Evolutionary conservation across 2,888 invertebrate species (phyloP).

Genomic region (Pandemis cinnamomeana): DNA sequence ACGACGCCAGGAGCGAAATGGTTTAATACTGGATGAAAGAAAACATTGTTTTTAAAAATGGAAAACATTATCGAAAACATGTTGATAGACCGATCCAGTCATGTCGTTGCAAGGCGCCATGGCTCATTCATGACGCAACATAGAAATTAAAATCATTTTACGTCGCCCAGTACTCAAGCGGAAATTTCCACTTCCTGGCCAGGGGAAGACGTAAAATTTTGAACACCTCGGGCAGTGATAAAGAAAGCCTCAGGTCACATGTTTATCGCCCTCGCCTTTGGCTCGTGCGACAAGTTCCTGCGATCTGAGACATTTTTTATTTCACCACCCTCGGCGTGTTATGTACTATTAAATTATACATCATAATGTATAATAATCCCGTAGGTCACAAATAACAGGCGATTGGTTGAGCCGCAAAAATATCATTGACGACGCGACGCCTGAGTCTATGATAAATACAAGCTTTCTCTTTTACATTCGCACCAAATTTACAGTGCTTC

Average conservation of each 20-base stretch:
- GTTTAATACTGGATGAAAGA: background rate
- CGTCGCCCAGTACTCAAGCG: too few relatives aligned
- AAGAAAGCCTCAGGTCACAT: too few relatives aligned
- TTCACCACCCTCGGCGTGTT: too few relatives aligned
- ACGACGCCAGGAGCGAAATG: constrained; percentile 1
- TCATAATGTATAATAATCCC: background rate
- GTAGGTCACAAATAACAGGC: too few relatives aligned
- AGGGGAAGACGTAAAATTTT: too few relatives aligned
- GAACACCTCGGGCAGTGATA: too few relatives aligned
- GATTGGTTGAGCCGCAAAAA: too few relatives aligned
- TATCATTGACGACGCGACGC: background rate
- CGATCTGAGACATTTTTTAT: too few relatives aligned
- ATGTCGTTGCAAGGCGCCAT: background rate
- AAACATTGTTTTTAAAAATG: constrained; percentile 12
- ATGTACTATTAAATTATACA: background rate
- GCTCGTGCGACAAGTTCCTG: too few relatives aligned
- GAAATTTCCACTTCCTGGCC: too few relatives aligned
- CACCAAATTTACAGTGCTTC: background rate
- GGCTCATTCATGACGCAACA: background rate
- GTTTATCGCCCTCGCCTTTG: too few relatives aligned
- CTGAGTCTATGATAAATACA: background rate
- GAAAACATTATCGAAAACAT: constrained; percentile 1
- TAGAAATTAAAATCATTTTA: background rate
- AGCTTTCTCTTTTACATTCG: background rate
- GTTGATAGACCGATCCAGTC: background rate